Evolutionary conservation across 2,888 invertebrate genomes (phyloP), one percentile per base, ranked within the genome.

Genomic region (Drosophila austrosaltans): DNA sequence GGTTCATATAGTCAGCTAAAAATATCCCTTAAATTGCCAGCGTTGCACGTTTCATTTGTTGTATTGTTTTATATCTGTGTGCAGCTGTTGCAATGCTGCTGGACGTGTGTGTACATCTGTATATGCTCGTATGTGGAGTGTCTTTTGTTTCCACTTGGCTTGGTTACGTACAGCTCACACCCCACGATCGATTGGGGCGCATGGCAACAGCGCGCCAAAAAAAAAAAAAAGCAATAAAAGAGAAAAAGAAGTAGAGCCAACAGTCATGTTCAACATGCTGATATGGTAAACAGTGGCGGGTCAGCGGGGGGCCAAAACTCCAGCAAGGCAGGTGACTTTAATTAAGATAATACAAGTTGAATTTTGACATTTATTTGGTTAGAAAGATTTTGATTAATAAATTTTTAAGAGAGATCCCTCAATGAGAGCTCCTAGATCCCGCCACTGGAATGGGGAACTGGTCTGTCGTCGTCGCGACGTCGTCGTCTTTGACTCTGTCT

Each of bases 191-290:
- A 39, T 57, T 40, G n/a, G 48, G 36, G 54, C 76, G 81, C 81
- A 48, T 79, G 53, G 79, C 79, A 79, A 81, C 79, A 76, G 77
- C 68, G 72, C 22, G 68, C 48, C 48, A 48, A 48, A 48, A 44
- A 44, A 48, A 48, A 48, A 44, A 44, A 40, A 40, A 12, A 16
- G 16, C 40, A 40, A 12, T 40, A 40, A 40, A 39, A 39, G 2
- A 40, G 40, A 22, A 48, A 67, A 48, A 53, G 39, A 16, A 66
- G 73, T 54, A 3, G 30, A 54, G 16, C 10, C 79, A 79, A 81
- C 81, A 16, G 16, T 16, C 75, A 75, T 68, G 61, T 66, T 42
- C 53, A 53, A 39, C 53, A 56, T 66, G 73, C 73, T 80, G 78
- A 73, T 73, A 79, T 63, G 78, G 25, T 48, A 16, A 25, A 22